These are phyloP conservation scores for Crioceris asparagi DNA, from an alignment of 2,888 invertebrate species.

Conservation along the genomic window DNA sequence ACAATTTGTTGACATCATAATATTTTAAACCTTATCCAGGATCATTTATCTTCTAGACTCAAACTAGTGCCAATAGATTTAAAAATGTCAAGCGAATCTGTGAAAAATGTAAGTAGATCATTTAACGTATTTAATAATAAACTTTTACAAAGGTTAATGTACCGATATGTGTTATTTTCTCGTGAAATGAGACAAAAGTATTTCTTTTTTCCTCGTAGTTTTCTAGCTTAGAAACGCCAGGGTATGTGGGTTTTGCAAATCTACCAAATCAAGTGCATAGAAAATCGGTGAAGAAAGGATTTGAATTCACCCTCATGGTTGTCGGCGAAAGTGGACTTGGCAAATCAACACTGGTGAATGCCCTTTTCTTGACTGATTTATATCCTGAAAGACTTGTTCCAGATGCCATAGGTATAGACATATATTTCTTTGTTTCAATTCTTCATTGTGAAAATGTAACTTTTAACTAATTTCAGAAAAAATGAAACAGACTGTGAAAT, in stretches of 20 bases:
- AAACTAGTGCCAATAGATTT: too few species aligned
- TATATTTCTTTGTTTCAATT: not conserved
- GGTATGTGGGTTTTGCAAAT: conserved; percentile 90
- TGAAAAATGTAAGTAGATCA: conserved; percentile 48
- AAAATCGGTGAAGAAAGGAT: conserved; percentile 95
- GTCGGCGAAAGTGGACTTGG: conserved; percentile 77
- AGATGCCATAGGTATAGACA: conserved; percentile 65
- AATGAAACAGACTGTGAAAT: conserved; percentile 82
- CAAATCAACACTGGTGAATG: conserved; percentile 92
- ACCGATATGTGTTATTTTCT: not conserved
- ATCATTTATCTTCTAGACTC: too few species aligned
- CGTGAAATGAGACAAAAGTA: not conserved
- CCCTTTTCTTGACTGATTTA: conserved; percentile 86
- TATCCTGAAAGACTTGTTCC: conserved; percentile 88
- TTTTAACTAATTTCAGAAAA: conserved; percentile 50
- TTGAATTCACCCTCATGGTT: conserved; percentile 96
- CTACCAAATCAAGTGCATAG: conserved; percentile 93
- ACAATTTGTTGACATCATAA: too few species aligned
- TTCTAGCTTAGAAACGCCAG: conserved; percentile 73
- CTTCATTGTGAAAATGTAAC: not conserved
- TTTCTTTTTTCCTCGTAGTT: conserved; percentile 47
- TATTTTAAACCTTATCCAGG: too few species aligned
- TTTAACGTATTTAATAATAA: conserved; percentile 3
- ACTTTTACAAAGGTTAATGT: conserved; percentile 4
- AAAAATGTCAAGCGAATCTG: conserved; percentile 48